phyloP scores from a whole-genome alignment of 2,113 vertebrate genomes.

The Otus sunia region DNA sequence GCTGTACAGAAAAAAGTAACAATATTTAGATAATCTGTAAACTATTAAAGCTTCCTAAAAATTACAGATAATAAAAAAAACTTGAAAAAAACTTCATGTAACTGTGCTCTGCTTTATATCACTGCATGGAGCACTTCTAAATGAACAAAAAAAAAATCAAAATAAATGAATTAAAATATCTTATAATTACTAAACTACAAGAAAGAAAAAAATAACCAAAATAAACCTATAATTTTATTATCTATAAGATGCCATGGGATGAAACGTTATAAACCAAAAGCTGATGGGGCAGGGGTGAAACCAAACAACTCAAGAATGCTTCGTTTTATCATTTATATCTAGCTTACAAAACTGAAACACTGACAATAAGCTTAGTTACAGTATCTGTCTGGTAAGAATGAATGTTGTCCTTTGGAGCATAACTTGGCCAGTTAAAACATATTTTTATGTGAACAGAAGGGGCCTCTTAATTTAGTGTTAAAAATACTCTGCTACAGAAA shows the following conservation, averaged over 20 bases:
- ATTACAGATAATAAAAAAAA: neutral
- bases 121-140: neutral
- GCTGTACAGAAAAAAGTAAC: neutral
- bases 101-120: neutral
- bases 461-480: slow-evolving; percentile 43
- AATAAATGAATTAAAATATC: neutral
- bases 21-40: neutral
- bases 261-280: neutral
- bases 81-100: rapidly evolving
- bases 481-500: slow-evolving; percentile 32
- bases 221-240: neutral
- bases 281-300: neutral
- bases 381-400: neutral
- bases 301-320: neutral
- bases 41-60: neutral
- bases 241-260: neutral
- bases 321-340: neutral
- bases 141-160: neutral
- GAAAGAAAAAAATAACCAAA: neutral
- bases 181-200: neutral
- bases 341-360: neutral
- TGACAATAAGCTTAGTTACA: neutral
- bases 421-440: neutral
- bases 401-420: neutral
- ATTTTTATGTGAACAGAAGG: slow-evolving; percentile 22